Evolutionary conservation across 2,113 vertebrate genomes (phyloP).

Genomic region (Cercocebus atys): DNA sequence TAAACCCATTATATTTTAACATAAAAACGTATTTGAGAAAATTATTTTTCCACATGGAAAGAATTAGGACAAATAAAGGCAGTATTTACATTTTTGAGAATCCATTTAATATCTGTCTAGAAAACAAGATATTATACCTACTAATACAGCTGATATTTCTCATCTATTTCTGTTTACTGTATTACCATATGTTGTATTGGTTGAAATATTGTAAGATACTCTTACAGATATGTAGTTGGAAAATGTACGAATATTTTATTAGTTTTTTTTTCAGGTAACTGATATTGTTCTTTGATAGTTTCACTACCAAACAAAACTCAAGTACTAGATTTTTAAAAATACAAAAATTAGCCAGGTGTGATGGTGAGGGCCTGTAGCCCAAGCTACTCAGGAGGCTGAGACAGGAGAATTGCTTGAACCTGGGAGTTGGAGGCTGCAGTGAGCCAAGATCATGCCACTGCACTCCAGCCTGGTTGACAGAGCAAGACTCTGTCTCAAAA

Average conservation of each 20-base stretch:
- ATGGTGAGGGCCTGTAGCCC: too few relatives aligned
- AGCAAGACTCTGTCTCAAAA: too few relatives aligned
- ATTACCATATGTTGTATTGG: neutral
- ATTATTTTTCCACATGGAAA: neutral
- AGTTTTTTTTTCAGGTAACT: neutral
- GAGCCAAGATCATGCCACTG: too few relatives aligned
- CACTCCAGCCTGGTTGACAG: too few relatives aligned
- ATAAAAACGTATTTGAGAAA: neutral
- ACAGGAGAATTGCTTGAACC: too few relatives aligned
- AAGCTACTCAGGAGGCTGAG: too few relatives aligned
- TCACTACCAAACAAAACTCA: neutral
- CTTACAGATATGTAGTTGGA: neutral
- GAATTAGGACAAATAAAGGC: neutral
- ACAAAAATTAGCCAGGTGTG: too few relatives aligned
- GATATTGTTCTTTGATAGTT: neutral
- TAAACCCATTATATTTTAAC: neutral
- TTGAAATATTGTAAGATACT: neutral
- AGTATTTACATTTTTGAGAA: neutral
- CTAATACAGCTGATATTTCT: neutral
- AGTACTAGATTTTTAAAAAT: neutral
- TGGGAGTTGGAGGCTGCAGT: too few relatives aligned
- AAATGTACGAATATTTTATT: neutral
- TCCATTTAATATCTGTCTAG: neutral
- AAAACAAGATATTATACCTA: neutral
- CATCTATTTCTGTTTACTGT: neutral